These are phyloP conservation scores for Melanotus villosus DNA, from an alignment of 2,888 invertebrate species.

Conservation along the genomic window DNA sequence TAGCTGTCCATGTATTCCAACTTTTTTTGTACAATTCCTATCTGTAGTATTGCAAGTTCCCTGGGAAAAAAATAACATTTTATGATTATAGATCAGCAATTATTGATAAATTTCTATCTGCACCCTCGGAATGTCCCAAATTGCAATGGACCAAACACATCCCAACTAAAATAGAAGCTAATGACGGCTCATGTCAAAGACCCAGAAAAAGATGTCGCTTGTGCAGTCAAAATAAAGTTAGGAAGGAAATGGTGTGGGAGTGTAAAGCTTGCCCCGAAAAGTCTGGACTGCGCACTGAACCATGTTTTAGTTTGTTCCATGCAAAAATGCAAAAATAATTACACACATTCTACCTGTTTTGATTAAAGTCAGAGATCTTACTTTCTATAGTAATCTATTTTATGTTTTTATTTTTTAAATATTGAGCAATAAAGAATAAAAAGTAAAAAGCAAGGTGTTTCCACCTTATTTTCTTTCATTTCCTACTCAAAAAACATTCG, in stretches of 20 bases:
- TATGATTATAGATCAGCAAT: neutral
- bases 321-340: no score
- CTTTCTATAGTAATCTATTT: neutral
- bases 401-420: neutral
- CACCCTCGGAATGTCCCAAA: neutral
- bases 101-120: neutral
- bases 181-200: neutral
- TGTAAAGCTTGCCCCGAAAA: neutral
- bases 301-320: neutral
- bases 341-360: neutral
- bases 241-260: neutral
- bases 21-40: neutral
- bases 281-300: neutral
- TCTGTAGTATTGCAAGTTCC: neutral
- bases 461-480: no score
- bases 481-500: no score
- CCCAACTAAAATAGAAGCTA: conserved; percentile 1
- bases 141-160: neutral
- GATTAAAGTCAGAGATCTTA: neutral
- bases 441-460: no score
- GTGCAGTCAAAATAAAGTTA: conserved; percentile 11
- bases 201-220: conserved; percentile 18
- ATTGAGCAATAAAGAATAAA: no score
- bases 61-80: neutral
- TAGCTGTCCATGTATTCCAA: neutral